Evolutionary conservation across 2,113 vertebrate genomes (phyloP).

Genomic region (Oriolus oriolus): DNA sequence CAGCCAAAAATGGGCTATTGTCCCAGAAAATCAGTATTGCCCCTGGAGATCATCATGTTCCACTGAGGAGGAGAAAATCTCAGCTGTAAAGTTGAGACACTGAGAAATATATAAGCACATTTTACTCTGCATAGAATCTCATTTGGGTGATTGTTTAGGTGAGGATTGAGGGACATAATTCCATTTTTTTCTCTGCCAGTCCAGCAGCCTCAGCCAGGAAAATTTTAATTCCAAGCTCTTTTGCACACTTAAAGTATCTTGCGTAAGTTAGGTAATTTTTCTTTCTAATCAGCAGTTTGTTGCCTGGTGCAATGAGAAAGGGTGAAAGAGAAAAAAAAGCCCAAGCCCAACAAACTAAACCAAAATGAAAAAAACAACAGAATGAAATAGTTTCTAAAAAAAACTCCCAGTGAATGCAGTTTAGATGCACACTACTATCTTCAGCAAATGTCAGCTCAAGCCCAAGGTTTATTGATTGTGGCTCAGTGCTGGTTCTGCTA

Average conservation of each 20-base stretch:
- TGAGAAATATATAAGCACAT: not conserved
- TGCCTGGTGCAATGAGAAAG: not conserved
- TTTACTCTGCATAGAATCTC: not conserved
- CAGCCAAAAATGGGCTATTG: not conserved
- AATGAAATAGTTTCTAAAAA: not conserved
- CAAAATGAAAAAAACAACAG: not conserved
- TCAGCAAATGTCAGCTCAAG: not conserved
- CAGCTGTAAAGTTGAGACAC: not conserved
- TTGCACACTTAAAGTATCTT: not conserved
- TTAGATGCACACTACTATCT: not conserved
- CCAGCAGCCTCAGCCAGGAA: not conserved
- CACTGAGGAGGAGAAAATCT: not conserved
- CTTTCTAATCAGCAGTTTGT: not conserved
- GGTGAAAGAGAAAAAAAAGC: not conserved
- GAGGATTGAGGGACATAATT: not conserved
- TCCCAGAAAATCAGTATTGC: not conserved
- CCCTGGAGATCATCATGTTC: not conserved
- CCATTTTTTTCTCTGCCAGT: not conserved
- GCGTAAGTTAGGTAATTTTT: not conserved
- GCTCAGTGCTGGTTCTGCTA: not conserved
- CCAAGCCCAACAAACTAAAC: not conserved
- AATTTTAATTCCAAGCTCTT: not conserved
- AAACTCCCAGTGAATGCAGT: not conserved
- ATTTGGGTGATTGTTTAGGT: not conserved
- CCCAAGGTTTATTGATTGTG: not conserved